Evolutionary conservation across 2,888 invertebrate species (phyloP).

Genomic region (Phania funesta): DNA sequence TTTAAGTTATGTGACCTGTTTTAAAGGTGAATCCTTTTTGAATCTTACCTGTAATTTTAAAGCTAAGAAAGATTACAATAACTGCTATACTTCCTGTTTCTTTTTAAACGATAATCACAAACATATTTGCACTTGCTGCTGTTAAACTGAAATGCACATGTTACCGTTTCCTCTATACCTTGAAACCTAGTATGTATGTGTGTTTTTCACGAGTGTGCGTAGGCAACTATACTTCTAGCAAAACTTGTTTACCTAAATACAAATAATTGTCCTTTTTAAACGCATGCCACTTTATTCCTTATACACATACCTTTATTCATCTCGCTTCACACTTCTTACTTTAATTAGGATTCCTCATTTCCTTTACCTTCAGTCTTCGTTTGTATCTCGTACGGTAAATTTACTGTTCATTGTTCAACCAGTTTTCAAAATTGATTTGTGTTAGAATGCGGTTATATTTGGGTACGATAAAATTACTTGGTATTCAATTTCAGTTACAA

Average conservation of each 20-base stretch:
- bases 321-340: background rate
- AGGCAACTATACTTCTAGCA: background rate
- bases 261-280: slow-evolving; percentile 30
- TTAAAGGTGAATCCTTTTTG: slow-evolving; percentile 16
- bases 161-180: background rate
- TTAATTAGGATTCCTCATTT: background rate
- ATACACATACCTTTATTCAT: background rate
- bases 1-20: too few relatives aligned
- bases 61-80: slow-evolving; percentile 18
- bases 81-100: slow-evolving; percentile 10
- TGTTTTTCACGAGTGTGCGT: slow-evolving; percentile 16
- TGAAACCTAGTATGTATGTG: background rate
- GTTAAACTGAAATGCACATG: background rate
- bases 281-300: background rate
- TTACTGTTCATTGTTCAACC: slow-evolving; percentile 4
- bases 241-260: background rate
- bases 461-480: background rate
- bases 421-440: slow-evolving; percentile 12
- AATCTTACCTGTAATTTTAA: slow-evolving; percentile 47
- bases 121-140: slow-evolving; percentile 36
- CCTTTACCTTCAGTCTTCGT: slow-evolving; percentile 23
- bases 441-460: background rate
- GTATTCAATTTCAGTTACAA: slow-evolving; percentile 10
- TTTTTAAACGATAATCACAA: background rate
- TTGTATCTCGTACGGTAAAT: slow-evolving; percentile 4